Conservation (phyloP, 92 coral and sea anemone species). For the Epizoanthus scotinus region DNA sequence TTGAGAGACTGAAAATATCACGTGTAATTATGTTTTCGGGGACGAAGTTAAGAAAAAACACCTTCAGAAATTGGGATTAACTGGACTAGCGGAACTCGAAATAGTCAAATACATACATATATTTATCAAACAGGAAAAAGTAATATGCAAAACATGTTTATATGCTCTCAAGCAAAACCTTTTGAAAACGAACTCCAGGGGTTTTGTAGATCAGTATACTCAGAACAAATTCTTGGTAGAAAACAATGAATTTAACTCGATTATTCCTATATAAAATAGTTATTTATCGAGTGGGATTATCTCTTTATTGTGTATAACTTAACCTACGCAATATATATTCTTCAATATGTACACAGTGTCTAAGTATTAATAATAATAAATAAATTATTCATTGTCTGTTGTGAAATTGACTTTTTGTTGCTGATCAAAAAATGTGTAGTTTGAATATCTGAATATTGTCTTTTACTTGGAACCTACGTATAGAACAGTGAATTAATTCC, state of each 20-base stretch:
- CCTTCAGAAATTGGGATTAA: not conserved
- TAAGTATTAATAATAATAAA: not conserved
- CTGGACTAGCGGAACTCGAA: not conserved
- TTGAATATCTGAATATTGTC: not conserved
- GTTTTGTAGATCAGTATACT: not conserved
- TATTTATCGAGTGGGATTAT: not conserved
- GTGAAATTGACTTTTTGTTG: not conserved
- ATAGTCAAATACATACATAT: no score
- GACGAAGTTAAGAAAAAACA: not conserved
- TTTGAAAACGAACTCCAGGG: not conserved
- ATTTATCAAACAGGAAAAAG: constrained; percentile 12
- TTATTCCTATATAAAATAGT: not conserved
- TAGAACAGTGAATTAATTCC: no score
- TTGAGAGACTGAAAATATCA: constrained; percentile 32
- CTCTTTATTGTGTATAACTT: not conserved
- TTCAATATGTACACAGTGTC: not conserved
- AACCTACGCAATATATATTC: not conserved
- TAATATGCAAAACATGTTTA: not conserved
- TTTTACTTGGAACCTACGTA: no score
- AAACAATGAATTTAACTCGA: not conserved
- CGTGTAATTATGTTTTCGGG: not conserved
- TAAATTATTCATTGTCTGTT: not conserved
- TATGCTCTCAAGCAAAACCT: not conserved
- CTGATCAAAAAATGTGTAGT: not conserved
- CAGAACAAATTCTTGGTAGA: not conserved